Evolutionary conservation across 2,888 invertebrate species (phyloP), one percentile per base, ranked within the genome.

Genomic region (Ophion ventricosus): DNA sequence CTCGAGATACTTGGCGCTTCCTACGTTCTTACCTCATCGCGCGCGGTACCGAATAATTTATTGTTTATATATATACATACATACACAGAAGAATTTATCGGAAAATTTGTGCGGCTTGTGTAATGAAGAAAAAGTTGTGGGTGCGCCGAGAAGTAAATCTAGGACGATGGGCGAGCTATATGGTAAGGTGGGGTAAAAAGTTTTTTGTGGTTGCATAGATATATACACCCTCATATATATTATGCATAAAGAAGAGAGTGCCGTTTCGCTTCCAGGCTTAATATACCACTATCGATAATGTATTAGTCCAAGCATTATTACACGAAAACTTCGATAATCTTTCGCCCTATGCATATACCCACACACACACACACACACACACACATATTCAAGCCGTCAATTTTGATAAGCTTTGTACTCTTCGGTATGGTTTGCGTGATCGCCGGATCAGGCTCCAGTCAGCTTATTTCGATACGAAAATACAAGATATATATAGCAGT

Each of bases 121-220:
- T 25, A 64, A 76, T 76, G 75, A 83, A 78, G 81, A 70, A 79
- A 87, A 83, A 83, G 80, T 77, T 85, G 26, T 63, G 74, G 81
- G 83, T 80, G 79, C 75, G 78, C 73, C 29, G 73, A 25, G 75
- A 66, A 84, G 80, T 63, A 76, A 82, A 56, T 63, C 11, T 69
- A 14, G 78, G 72, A 78, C 76, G 86, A 59, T 69, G 79, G 54
- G n/a, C 20, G 26, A 66, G 49, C 54, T 25, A 11, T 57, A 40
- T 17, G 59, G 35, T 20, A 29, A 56, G 70, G 20, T 10, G 20
- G 11, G 26, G 67, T n/a, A 54, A 49, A 73, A 84, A 81, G 73
- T 67, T 82, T 73, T 64, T 59, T 5, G 35, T 61, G 17, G 72
- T 66, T n/a, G 67, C 25, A 67, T 74, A 63, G 61, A 54, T 69